Evolutionary conservation across 2,113 vertebrate genomes (phyloP).

Genomic region (Isichthys henryi): DNA sequence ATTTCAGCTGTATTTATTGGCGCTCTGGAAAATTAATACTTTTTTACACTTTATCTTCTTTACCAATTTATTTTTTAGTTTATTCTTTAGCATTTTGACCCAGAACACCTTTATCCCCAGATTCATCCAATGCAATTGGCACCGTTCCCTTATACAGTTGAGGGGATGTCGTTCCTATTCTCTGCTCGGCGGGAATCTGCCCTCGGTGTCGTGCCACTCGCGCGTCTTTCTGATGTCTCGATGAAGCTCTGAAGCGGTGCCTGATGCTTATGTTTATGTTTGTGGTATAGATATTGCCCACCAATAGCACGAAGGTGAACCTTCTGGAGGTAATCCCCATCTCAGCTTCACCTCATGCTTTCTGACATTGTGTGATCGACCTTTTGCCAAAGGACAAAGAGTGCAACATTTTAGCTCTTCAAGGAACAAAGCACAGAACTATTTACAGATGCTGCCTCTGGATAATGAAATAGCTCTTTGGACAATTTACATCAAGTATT

Average conservation of each 20-base stretch:
- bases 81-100: background rate
- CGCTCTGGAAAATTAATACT: background rate
- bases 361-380: conserved; percentile 28
- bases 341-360: conserved; percentile 44
- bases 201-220: background rate
- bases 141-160: background rate
- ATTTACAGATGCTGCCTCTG: background rate
- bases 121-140: background rate
- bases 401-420: conserved; percentile 28
- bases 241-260: conserved; percentile 10
- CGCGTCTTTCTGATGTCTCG: background rate
- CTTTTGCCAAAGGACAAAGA: conserved; percentile 16
- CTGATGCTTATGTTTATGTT: conserved; percentile 61
- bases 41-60: background rate
- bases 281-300: conserved; percentile 87
- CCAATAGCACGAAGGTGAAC: conserved; percentile 71
- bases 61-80: background rate
- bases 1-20: background rate
- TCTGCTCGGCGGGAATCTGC: background rate
- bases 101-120: background rate
- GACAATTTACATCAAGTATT: background rate
- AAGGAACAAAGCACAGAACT: conserved; percentile 13
- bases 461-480: background rate
- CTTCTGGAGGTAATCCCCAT: conserved; percentile 68
- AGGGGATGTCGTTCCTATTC: background rate